These are phyloP conservation scores for Coregonus ussuriensis DNA, from an alignment of 2,797 vertebrate genomes.

Conservation along the genomic window DNA sequence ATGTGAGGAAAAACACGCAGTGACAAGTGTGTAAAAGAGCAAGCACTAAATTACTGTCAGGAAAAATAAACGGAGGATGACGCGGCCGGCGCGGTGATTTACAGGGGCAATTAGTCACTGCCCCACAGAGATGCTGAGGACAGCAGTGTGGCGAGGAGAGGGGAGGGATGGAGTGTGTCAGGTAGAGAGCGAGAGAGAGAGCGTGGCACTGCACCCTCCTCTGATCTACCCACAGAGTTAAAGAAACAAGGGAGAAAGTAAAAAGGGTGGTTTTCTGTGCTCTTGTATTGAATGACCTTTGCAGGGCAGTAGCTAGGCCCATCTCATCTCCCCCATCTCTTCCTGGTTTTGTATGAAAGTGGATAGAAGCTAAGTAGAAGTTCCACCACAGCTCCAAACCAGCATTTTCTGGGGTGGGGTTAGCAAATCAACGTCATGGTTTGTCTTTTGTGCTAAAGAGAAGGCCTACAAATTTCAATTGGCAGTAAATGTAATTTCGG, in stretches of 20 bases:
- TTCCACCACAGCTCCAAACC: slow-evolving; percentile 1
- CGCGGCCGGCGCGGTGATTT: slow-evolving; percentile 89
- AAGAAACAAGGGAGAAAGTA: slow-evolving; percentile 50
- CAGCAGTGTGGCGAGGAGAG: slow-evolving; percentile 76
- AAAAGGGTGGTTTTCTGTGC: slow-evolving; percentile 49
- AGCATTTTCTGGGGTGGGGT: neutral
- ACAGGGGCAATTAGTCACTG: slow-evolving; percentile 99
- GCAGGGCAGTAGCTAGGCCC: slow-evolving; percentile 41
- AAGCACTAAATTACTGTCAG: slow-evolving; percentile 99
- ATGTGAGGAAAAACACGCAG: slow-evolving; percentile 98
- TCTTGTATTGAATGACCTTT: slow-evolving; percentile 69
- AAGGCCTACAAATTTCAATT: neutral
- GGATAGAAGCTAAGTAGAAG: neutral
- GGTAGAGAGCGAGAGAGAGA: slow-evolving; percentile 55
- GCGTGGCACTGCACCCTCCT: slow-evolving; percentile 25
- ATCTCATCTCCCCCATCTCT: slow-evolving; percentile 49
- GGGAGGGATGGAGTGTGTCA: slow-evolving; percentile 53
- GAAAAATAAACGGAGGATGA: slow-evolving; percentile 97
- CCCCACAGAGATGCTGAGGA: slow-evolving; percentile 92
- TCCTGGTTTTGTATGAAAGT: slow-evolving; percentile 7
- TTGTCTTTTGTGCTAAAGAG: neutral
- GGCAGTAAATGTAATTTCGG: neutral
- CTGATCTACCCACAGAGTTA: slow-evolving; percentile 50
- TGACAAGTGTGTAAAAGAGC: slow-evolving; percentile 99
- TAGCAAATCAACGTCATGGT: neutral